Conservation (phyloP, 1,140 invertebrate species). For the Drosophila sp. region DNA sequence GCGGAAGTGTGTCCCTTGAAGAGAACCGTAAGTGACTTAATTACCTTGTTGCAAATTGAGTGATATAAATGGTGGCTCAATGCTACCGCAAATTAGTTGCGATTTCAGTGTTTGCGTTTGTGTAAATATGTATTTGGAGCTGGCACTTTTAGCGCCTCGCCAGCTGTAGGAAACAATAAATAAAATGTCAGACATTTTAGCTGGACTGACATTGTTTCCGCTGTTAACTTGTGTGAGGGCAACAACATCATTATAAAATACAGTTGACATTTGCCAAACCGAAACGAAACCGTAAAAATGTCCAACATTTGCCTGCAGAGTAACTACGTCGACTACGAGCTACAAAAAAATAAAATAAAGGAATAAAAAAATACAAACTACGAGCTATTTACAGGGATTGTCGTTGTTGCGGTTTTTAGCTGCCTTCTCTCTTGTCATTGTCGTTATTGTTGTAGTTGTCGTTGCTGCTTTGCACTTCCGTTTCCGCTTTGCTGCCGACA, state of each 20-base stretch:
- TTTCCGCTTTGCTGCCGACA: conserved; percentile 67
- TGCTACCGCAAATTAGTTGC: conserved; percentile 44
- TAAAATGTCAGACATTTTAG: conserved; percentile 63
- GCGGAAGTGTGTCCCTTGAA: background rate
- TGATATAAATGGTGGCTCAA: conserved; percentile 34
- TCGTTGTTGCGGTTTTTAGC: conserved; percentile 61
- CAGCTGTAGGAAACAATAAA: conserved; percentile 61
- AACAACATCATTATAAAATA: conserved; percentile 46
- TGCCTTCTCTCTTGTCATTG: conserved; percentile 35
- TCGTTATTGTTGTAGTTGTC: conserved; percentile 21
- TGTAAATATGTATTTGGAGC: conserved; percentile 12
- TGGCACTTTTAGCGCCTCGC: conserved; percentile 57
- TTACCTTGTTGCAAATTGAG: conserved; percentile 41
- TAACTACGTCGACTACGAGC: conserved; percentile 30
- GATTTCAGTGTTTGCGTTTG: conserved; percentile 12
- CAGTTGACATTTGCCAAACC: conserved; percentile 72
- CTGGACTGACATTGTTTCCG: conserved; percentile 59
- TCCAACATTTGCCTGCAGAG: conserved; percentile 67
- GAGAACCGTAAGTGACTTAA: conserved; percentile 36
- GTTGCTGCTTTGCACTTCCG: conserved; percentile 60
- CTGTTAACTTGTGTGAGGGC: conserved; percentile 15
- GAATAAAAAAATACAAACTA: conserved; percentile 42
- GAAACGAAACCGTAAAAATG: conserved; percentile 73
- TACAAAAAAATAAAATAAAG: conserved; percentile 10
- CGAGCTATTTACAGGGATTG: conserved; percentile 62